Base-by-base conservation (phyloP, 2,797 vertebrate species). In the Petrocephalus sullivani region DNA sequence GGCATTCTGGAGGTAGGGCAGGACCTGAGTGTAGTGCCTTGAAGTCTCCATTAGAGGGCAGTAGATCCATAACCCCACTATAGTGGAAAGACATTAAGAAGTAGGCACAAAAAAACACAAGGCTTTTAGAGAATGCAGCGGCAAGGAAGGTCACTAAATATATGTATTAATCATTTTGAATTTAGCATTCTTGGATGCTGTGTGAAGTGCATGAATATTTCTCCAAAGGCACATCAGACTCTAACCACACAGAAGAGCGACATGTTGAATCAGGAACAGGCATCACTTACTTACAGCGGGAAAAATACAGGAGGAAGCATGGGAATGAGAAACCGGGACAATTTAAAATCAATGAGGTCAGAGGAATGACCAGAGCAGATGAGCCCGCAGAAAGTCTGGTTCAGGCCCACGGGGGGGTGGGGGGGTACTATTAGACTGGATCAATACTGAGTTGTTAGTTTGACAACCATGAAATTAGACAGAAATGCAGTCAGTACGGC, bases 401-500 rank as follows among this genome's bases (percentile, higher is more conserved):
- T 78, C 67, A 14, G 90, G 88, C 91, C 91, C 90, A 87, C 92
- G 90, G 85, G 14, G 85, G 87, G 71, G 91, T 91, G 90, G 58
- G 86, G 89, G 92, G 92, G 49, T 56, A 14, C 61, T n/a, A 94
- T 94, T 92, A 92, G 89, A 90, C 92, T 41, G 87, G 92, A 93
- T 95, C 92, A 88, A 94, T 93, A 90, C 67, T 16, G 89, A 91
- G 90, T 92, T 92, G 92, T 88, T 94, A 92, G 93, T 91, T 94
- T 94, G 94, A 93, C 92, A 92, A 92, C 87, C 89, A 90, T 91
- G 92, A 93, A 95, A 94, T 92, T 92, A 95, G 91, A 95, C 87
- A 82, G 90, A 92, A 91, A 87, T 87, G 87, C 89, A 90, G 93
- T 95, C 92, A 86, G 94, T 95, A 87, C 90, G 91, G 90, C 91